Percentiles rank a stretch among this genome's conserved stretches.
These are phyloP conservation scores for Digitonthophagus gazella DNA, from an alignment of 2,888 invertebrate genomes.

Conservation along the genomic window DNA sequence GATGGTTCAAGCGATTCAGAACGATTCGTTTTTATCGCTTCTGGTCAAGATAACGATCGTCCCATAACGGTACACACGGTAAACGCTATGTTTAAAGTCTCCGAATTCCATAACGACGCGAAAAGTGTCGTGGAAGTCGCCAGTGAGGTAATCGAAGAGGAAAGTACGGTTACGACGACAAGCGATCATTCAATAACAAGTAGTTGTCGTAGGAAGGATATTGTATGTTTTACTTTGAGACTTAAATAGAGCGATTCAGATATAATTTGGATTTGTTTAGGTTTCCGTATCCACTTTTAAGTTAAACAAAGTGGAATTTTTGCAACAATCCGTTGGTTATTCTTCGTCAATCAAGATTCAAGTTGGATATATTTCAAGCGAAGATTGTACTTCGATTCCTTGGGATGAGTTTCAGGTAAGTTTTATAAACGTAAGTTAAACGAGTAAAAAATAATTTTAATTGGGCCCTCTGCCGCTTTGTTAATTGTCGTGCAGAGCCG, in stretches of 20 bases:
- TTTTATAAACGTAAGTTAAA: neutral
- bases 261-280: constrained; percentile 38
- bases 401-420: constrained; percentile 93
- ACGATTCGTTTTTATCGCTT: constrained; percentile 66
- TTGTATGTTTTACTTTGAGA: constrained; percentile 55
- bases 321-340: constrained; percentile 68
- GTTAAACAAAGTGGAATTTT: constrained; percentile 70
- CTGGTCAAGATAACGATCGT: constrained; percentile 27
- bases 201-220: constrained; percentile 74
- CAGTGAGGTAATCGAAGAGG: constrained; percentile 79
- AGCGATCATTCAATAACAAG: constrained; percentile 81
- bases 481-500: constrained; percentile 7
- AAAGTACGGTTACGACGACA: constrained; percentile 73
- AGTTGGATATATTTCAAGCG: constrained; percentile 68
- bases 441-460: neutral
- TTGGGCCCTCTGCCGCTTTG: neutral
- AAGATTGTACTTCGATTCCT: constrained; percentile 84
- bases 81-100: constrained; percentile 65
- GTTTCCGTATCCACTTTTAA: constrained; percentile 64
- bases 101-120: constrained; percentile 41
- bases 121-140: constrained; percentile 69
- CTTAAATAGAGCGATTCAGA: neutral
- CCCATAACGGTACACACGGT: constrained; percentile 51
- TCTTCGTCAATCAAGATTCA: constrained; percentile 67
- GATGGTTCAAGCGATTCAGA: constrained; percentile 88